Evolutionary conservation across 2,113 vertebrate species (phyloP).

Genomic region (Myotis brandtii): DNA sequence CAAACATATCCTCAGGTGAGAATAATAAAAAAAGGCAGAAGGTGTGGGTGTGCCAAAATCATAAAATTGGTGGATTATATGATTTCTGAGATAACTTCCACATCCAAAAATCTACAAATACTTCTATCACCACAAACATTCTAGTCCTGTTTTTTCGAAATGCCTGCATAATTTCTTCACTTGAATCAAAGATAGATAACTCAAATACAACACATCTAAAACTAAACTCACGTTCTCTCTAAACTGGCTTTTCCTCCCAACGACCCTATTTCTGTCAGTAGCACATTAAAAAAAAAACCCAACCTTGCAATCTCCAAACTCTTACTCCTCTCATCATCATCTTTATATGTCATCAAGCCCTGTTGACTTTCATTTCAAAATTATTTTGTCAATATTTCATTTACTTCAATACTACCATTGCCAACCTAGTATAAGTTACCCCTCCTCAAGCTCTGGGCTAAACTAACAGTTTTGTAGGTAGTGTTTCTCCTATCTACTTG

Average conservation of each 20-base stretch:
- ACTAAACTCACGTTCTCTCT: neutral
- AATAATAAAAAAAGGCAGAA: neutral
- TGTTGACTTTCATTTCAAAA: conserved; percentile 22
- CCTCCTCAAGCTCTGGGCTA: neutral
- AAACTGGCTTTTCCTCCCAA: neutral
- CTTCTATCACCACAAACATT: conserved; percentile 23
- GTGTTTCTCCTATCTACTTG: neutral
- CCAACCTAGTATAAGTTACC: neutral
- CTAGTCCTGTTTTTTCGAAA: conserved; percentile 35
- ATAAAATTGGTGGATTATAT: neutral
- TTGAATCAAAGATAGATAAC: conserved; percentile 7
- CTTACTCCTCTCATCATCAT: neutral
- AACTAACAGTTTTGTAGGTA: conserved; percentile 8
- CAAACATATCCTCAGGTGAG: neutral
- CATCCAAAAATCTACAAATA: neutral
- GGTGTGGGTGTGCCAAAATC: neutral
- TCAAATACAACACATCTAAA: neutral
- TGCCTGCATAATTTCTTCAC: conserved; percentile 7
- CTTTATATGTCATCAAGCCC: conserved; percentile 5
- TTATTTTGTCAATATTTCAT: conserved; percentile 24
- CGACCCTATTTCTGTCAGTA: neutral
- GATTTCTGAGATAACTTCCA: conserved; percentile 19
- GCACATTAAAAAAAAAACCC: conserved; percentile 11
- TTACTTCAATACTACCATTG: conserved; percentile 43
- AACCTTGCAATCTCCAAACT: neutral